Evolutionary conservation across 2,113 vertebrate genomes (phyloP), one percentile per base, ranked within the genome.

Genomic region (Brienomyrus longianalis): DNA sequence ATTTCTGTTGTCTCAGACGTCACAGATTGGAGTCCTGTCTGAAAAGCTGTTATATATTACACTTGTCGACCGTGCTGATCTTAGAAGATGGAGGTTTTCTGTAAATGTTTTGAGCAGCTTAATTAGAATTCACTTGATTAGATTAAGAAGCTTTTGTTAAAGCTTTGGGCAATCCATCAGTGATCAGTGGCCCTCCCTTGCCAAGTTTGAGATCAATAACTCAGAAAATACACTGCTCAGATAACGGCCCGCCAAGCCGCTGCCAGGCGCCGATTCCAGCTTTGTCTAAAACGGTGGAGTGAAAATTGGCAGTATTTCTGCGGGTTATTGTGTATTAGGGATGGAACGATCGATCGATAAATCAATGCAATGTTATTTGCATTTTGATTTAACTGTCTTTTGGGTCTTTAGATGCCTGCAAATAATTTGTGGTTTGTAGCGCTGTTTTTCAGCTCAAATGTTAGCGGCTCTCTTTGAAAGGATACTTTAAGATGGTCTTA

Each of bases 121-220:
- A 90, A 90, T 77, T 90, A 50, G 80, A 86, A 84, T 70, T 74
- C 83, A 87, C n/a, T 19, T 90, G 88, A 89, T 89, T 74, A 74
- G 31, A 89, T 86, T 89, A 89, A 89, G 43, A 66, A 45, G 59
- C 83, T 87, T 86, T 70, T 74, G 56, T 87, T 90, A 87, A 70
- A 52, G 89, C 83, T 52, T 17, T 86, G 39, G 89, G 45, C 47
- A 50, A 87, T 87, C 47, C 27, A 4, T 84, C 88, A 51, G 27
- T 35, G 35, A 39, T 13, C 9, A 23, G 21, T 50, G 19, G 13
- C 56, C 13, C 23, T 43, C 19, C 52, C 83, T 45, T 47, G 9
- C 51, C 54, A 62, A 85, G 89, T 86, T 52, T 86, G 47, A 86
- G 70, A 90, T 87, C 59, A 74, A 52, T 89, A 89, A 84, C 77